A percentile compares a stretch with the other conserved stretches of the same genome.
phyloP scores from a whole-genome alignment of 2,888 invertebrate genomes.

The Tetranychus truncatus region DNA sequence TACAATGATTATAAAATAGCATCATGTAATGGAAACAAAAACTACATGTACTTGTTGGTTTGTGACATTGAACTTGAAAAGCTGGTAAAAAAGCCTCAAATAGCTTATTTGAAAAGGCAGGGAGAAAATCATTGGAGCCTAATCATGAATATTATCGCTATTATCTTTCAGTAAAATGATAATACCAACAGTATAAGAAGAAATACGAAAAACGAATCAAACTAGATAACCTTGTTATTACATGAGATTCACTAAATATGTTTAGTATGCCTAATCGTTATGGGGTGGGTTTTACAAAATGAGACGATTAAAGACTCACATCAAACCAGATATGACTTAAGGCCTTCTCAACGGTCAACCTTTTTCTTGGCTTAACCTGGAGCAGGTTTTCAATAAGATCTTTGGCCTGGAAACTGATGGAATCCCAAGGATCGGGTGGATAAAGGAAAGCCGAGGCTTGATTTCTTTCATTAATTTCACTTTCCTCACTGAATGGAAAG shows the following conservation, averaged over 20 bases:
- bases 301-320: slow-evolving; percentile 9
- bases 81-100: too few species aligned
- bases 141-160: too few species aligned
- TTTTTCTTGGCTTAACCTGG: background rate
- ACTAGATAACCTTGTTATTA: background rate
- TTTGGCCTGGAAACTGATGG: slow-evolving; percentile 8
- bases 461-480: slow-evolving; percentile 93
- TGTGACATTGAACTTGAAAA: too few species aligned
- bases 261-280: too few species aligned
- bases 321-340: slow-evolving; percentile 7
- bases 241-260: background rate
- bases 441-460: background rate
- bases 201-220: too few species aligned
- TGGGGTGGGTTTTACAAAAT: background rate
- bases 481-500: slow-evolving; percentile 98
- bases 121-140: too few species aligned
- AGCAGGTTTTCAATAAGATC: slow-evolving; percentile 10
- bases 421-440: slow-evolving; percentile 10
- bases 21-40: too few species aligned
- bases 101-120: too few species aligned
- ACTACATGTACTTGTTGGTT: too few species aligned
- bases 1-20: too few species aligned
- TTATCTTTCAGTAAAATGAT: too few species aligned
- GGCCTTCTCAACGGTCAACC: slow-evolving; percentile 5
- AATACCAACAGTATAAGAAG: too few species aligned